Base-by-base conservation (phyloP, 2,888 invertebrate species). In the Hermaeophaga mercurialis region DNA sequence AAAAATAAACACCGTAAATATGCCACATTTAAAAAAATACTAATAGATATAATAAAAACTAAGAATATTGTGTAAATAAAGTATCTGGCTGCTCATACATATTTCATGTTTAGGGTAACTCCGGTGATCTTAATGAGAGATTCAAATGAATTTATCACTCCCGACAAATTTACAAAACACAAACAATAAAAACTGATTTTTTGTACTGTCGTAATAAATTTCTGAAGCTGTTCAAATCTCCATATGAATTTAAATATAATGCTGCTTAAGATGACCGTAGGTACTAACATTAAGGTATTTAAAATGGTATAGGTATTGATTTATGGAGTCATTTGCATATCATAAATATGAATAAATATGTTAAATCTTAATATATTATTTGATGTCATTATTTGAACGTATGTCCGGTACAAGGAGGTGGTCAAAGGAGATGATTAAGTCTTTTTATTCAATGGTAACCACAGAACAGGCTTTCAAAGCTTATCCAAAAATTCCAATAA, bases 321-420 rank as follows among this genome's bases (percentile, higher is more conserved):
- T 68, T 69, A 69, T 65, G 18, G 41, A 54, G 17, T 56, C 56
- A 69, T 69, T 67, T 68, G 60, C 68, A 69, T 67, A 65, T 59
- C 64, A 65, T 69, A 68, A 66, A 66, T 65, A 65, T 67, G 63
- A 65, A 68, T 66, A 63, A 61, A 60, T 57, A 58, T 53, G 54
- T 64, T 65, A 67, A 62, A 65, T 68, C 66, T 67, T 64, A 69
- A 69, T 67, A 67, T 69, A 66, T 69, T 65, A 66, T 67, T 69
- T 65, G 64, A 63, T 56, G 66, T 69, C 64, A 62, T 67, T 65
- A 66, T 69, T 63, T 54, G 53, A 52, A 31, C 62, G 55, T 58
- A 58, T 59, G 60, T 59, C 54, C 58, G 52, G 45, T 57, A 50
- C 36, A 41, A 19, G 12, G 46, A 44, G 56, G 60, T 59, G 62